A percentile compares a stretch with the other conserved stretches of the same genome.
phyloP scores from a whole-genome alignment of 2,113 vertebrate species.

The Trogon melanurus region DNA sequence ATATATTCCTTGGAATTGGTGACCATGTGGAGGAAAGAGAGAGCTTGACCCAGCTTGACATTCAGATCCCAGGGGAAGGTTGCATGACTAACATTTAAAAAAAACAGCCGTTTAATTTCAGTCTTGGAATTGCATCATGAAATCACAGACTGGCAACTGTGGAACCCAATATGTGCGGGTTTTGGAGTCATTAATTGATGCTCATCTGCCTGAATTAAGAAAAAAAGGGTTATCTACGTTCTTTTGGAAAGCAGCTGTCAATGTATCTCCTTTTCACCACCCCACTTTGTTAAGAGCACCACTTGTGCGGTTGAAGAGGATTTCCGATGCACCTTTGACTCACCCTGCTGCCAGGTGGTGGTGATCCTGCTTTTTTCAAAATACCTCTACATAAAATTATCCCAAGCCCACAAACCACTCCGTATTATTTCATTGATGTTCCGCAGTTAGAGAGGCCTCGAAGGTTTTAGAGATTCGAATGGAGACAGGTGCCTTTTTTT shows the following conservation, averaged over 20 bases:
- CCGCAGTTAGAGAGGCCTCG: neutral
- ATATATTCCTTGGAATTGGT: constrained; percentile 37
- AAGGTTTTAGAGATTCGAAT: neutral
- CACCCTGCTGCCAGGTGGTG: neutral
- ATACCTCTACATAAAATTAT: constrained; percentile 13
- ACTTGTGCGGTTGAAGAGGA: neutral
- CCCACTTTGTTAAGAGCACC: neutral
- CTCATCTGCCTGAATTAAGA: neutral
- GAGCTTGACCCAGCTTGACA: constrained; percentile 49
- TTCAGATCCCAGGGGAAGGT: constrained; percentile 28
- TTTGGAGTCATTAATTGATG: neutral
- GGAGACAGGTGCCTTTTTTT: constrained; percentile 7
- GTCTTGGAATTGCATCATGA: constrained; percentile 15
- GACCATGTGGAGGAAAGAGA: constrained; percentile 23
- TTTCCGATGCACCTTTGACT: neutral
- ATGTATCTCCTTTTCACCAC: neutral
- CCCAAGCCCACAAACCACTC: constrained; percentile 49
- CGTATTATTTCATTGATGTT: neutral
- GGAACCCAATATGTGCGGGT: neutral
- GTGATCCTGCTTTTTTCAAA: constrained; percentile 25
- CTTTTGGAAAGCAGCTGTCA: neutral
- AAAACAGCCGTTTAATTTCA: constrained; percentile 25
- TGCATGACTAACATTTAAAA: constrained; percentile 18
- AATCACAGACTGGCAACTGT: neutral
- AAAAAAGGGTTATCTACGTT: neutral